These are phyloP conservation scores for Drosophila paramelanica DNA, from an alignment of 2,888 invertebrate genomes.

Conservation along the genomic window DNA sequence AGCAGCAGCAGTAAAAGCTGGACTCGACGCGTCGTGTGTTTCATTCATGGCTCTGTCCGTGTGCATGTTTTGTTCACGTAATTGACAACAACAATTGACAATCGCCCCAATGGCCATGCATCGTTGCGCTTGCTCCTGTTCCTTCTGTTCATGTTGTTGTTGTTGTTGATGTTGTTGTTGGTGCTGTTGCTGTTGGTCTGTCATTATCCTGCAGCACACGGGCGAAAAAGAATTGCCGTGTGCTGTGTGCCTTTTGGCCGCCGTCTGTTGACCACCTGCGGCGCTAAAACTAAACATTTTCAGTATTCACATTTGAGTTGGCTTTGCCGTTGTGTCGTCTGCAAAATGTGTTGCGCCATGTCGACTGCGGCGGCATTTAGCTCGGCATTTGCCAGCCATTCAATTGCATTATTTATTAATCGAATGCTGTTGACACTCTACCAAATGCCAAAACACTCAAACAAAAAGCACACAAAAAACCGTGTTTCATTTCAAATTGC, in stretches of 20 bases:
- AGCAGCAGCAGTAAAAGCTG: conserved; percentile 1
- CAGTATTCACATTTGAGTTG: conserved; percentile 33
- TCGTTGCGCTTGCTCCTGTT: conserved; percentile 22
- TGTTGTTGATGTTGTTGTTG: conserved; percentile 6
- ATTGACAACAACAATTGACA: conserved; percentile 79
- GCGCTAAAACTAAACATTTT: conserved; percentile 70
- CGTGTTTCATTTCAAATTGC: conserved; percentile 13
- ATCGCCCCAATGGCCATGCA: conserved; percentile 60
- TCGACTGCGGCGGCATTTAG: conserved; percentile 38
- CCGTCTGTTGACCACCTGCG: conserved; percentile 70
- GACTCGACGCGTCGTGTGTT: conserved; percentile 9
- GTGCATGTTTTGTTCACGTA: conserved; percentile 76
- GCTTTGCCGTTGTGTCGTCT: conserved; percentile 34
- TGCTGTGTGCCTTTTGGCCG: conserved; percentile 38
- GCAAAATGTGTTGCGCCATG: conserved; percentile 53
- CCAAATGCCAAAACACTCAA: conserved; percentile 31
- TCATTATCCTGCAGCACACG: conserved; percentile 70
- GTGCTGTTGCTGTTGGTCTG: conserved; percentile 43
- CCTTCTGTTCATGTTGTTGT: conserved; percentile 17
- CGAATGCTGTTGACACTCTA: conserved; percentile 64
- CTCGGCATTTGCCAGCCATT: conserved; percentile 50
- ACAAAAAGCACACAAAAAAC: background rate
- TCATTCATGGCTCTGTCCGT: conserved; percentile 41
- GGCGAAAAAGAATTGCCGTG: conserved; percentile 40
- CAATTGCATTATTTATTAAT: conserved; percentile 73